Evolutionary conservation across 1,140 invertebrate species (phyloP), one percentile per base, ranked within the genome.

Genomic region (Heliconius eleuchia): DNA sequence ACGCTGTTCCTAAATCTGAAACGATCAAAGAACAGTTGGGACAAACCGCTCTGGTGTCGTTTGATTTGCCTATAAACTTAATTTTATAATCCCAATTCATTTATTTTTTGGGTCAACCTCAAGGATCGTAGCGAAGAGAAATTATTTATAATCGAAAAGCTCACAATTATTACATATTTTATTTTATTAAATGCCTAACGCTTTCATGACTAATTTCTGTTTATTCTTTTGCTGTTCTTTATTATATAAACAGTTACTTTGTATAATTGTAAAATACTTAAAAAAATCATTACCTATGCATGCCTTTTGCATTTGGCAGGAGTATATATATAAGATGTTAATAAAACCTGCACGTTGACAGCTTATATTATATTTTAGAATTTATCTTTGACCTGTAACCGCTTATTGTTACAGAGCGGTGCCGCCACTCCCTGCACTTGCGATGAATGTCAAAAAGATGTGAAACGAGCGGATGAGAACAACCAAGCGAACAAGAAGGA

Each of bases 371-470:
- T 66, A 66, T 66, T 30, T 23, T 16, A 66, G 13, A 13, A 30
- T 5, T 16, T 0, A 66, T 66, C 11, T 66, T 66, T 27, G n/a
- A 66, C 8, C 11, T 6, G n/a, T 66, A 30, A 76, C 76, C 55
- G 19, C 82, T 84, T 82, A 78, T 81, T 71, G 70, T 93, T 94
- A 73, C 92, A 94, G 92, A 94, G 92, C 80, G 91, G 88, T 79
- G 86, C 86, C 73, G 91, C 89, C 57, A 90, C 90, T 71, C 90
- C 92, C 50, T 94, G 92, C 87, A 88, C 87, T 72, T 94, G 92
- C 81, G 92, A 94, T 71, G 92, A 94, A 74, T 94, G 92, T 78
- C 89, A 90, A 83, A 84, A 88, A 77, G 90, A 92, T 80, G 83
- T 77, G 72, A 85, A 85, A 84, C 42, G 80, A 78, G 71, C 75